These are phyloP conservation scores for Mechanitis mazaeus DNA, from an alignment of 2,888 invertebrate species.

Conservation along the genomic window DNA sequence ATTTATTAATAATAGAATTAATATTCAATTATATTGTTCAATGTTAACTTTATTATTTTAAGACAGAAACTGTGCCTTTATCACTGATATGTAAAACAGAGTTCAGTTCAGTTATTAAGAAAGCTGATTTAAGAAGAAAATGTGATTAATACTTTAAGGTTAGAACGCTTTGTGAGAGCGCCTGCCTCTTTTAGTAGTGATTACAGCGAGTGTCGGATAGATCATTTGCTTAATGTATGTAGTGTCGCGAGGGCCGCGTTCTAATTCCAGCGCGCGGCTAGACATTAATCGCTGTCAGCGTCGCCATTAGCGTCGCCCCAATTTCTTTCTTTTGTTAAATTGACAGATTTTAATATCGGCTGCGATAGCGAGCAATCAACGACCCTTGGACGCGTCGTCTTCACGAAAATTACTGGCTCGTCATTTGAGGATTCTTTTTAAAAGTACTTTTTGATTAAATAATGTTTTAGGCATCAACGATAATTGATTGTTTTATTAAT, in stretches of 20 bases:
- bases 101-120: no score
- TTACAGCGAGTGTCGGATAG: slow-evolving; percentile 17
- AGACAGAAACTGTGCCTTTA: no score
- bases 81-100: no score
- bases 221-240: slow-evolving; percentile 27
- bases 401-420: not conserved
- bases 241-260: slow-evolving; percentile 17
- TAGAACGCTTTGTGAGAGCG: not conserved
- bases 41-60: no score
- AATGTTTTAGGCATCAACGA: no score
- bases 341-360: slow-evolving; percentile 29
- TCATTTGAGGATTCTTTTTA: no score
- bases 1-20: no score
- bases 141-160: slow-evolving; percentile 2
- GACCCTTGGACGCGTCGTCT: slow-evolving; percentile 5
- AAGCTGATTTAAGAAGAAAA: not conserved
- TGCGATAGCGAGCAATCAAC: slow-evolving; percentile 16
- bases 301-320: slow-evolving; percentile 29
- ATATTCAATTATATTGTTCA: no score
- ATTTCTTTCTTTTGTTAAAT: slow-evolving; percentile 30
- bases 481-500: no score
- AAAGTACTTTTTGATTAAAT: no score
- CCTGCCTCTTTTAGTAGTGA: slow-evolving; percentile 6
- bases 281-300: slow-evolving; percentile 27
- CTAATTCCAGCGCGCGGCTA: slow-evolving; percentile 16